Percentiles rank a stretch among this genome's conserved stretches.
phyloP scores from a whole-genome alignment of 2,113 vertebrate genomes.

The Sturnus vulgaris region DNA sequence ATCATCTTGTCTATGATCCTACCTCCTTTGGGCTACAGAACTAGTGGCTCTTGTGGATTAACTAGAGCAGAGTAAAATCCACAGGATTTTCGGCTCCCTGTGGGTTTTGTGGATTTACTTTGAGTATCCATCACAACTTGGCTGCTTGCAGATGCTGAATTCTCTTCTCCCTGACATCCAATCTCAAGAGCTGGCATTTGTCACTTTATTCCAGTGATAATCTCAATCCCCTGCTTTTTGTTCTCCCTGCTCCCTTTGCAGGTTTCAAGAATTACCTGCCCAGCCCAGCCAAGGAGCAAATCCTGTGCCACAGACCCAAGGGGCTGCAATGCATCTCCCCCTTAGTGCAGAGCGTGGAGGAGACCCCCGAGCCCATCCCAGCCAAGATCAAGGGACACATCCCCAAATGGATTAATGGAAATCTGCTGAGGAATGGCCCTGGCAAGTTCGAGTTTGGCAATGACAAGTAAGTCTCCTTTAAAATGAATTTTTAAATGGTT shows the following conservation, averaged over 20 bases:
- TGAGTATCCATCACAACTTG: not conserved
- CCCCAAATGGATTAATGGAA: conserved; percentile 87
- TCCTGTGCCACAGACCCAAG: conserved; percentile 28
- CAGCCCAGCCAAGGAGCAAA: conserved; percentile 8
- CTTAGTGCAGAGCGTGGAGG: conserved; percentile 76
- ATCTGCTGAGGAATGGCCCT: conserved; percentile 86
- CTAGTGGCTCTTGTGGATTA: not conserved
- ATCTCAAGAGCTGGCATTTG: not conserved
- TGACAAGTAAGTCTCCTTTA: conserved; percentile 77
- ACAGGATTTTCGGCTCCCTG: not conserved
- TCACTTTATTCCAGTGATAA: not conserved
- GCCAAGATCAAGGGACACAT: conserved; percentile 78
- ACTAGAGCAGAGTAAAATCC: not conserved
- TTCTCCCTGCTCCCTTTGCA: conserved; percentile 26
- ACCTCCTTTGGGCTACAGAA: not conserved
- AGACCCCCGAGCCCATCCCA: conserved; percentile 75
- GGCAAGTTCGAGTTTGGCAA: conserved; percentile 94
- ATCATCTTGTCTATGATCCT: not conserved
- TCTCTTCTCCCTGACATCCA: not conserved
- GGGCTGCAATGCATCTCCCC: conserved; percentile 76
- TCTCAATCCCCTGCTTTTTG: not conserved
- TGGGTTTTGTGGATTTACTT: not conserved
- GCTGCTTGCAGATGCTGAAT: not conserved
- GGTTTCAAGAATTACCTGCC: conserved; percentile 24
- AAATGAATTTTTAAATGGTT: not conserved